Evolutionary conservation across 2,888 invertebrate species (phyloP).

Genomic region (Tipula unca): DNA sequence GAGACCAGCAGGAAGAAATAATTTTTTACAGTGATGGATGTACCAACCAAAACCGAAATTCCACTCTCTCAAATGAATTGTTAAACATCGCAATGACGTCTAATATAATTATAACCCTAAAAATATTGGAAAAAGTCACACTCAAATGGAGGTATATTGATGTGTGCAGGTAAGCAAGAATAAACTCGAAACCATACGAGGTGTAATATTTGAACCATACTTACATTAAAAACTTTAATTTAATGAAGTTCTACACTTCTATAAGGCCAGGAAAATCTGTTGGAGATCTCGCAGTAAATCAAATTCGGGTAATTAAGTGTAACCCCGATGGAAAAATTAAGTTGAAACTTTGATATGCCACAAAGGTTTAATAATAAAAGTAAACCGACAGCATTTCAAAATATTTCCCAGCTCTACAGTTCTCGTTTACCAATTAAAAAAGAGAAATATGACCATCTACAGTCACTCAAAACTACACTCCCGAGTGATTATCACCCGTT

Average conservation of each 20-base stretch:
- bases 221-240: background rate
- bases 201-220: background rate
- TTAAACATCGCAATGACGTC: background rate
- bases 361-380: background rate
- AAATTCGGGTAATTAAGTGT: background rate
- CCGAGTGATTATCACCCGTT: too few species aligned
- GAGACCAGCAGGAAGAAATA: background rate
- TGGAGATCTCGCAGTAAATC: background rate
- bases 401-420: background rate
- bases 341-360: background rate
- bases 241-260: background rate
- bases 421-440: background rate
- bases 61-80: background rate
- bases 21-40: slow-evolving; percentile 9
- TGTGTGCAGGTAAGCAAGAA: background rate
- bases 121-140: background rate
- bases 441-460: background rate
- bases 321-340: background rate
- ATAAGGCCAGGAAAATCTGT: background rate
- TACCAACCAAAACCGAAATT: background rate
- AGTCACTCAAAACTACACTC: too few species aligned
- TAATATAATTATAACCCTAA: background rate
- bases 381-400: background rate
- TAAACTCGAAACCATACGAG: background rate
- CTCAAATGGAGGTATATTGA: background rate